phyloP scores from a whole-genome alignment of 2,113 vertebrate species.

The Callipepla californica region DNA sequence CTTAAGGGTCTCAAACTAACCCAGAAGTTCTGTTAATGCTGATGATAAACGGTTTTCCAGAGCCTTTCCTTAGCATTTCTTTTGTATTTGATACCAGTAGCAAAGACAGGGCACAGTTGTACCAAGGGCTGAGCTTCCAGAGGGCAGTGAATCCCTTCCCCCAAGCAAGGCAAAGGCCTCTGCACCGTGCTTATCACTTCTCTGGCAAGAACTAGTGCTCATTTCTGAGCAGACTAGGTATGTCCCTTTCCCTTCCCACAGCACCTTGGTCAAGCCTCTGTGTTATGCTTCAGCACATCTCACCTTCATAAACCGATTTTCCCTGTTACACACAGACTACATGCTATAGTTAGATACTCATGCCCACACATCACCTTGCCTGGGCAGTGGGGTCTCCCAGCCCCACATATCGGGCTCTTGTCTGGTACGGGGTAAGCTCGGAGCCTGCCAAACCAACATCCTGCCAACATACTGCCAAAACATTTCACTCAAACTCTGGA shows the following conservation, averaged over 20 bases:
- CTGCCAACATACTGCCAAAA: background rate
- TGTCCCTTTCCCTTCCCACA: background rate
- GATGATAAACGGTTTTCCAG: background rate
- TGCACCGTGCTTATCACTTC: background rate
- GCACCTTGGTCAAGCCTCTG: background rate
- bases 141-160: background rate
- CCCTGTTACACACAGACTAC: background rate
- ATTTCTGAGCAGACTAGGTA: background rate
- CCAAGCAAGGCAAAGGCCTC: background rate
- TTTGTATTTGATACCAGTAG: background rate
- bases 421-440: background rate
- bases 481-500: conserved; percentile 14
- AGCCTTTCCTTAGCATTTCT: background rate
- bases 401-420: background rate
- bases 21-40: background rate
- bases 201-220: background rate
- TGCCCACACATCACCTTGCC: background rate
- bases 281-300: background rate
- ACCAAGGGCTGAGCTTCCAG: background rate
- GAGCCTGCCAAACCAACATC: background rate
- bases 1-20: background rate
- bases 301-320: background rate
- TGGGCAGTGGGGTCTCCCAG: background rate
- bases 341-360: background rate
- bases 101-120: background rate